Evolutionary conservation across 2,888 invertebrate species (phyloP), one percentile per base, ranked within the genome.

Genomic region (Acronicta aceris): DNA sequence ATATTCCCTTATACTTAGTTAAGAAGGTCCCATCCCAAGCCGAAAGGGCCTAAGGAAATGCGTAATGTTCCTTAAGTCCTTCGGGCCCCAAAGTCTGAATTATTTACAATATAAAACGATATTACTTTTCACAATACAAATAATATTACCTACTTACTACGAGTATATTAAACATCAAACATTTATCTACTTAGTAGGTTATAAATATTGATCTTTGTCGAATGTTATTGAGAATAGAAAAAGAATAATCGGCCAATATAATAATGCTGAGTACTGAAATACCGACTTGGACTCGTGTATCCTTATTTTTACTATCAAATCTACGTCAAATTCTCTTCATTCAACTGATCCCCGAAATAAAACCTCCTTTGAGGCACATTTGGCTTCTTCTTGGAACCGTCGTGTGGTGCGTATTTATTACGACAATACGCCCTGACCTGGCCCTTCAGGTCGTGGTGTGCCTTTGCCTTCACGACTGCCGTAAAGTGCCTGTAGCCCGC

Each of bases 401-500:
- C 21, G 0, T 6, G 8, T 10, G 55, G 51, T 5, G 0, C 17
- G 13, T 65, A 36, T 0, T 52, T 56, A 45, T 42, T 46, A 2
- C 59, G 45, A 68, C 92, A 92, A 67, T 84, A 92, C 0, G 82
- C 89, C 15, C 82, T 71, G 2, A 92, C 81, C 25, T 76, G 75
- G 1, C 91, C 92, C 8, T 74, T 70, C 2, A 91, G 72, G 0
- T 76, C 72, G 2, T 66, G 65, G 3, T 82, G 78, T 0, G 89
- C 76, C 7, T 76, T 79, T 0, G 90, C 84, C 9, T 81, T 84
- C 16, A 87, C 81, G 25, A 89, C 74, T 8, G 85, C 82, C 16
- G 74, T 69, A 71, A 92, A 89, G 71, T 85, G 78, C 1, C 68
- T 76, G 79, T 91, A 87, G 0, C 90, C 91, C 0, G 78, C 89